These are phyloP conservation scores for Bruchidius siliquastri DNA, from an alignment of 2,888 invertebrate genomes.

Conservation along the genomic window DNA sequence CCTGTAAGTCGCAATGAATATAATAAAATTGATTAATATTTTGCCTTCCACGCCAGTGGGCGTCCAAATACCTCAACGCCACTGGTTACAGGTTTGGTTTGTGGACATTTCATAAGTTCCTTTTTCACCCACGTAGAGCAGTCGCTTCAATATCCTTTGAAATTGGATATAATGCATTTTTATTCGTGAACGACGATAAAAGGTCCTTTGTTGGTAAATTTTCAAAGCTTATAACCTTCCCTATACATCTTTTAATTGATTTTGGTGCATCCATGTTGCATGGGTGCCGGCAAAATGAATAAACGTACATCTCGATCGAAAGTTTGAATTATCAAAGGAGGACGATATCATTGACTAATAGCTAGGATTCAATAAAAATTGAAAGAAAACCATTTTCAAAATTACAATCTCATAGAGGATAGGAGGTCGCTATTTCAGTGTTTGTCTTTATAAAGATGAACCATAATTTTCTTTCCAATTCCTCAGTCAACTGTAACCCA, in stretches of 20 bases:
- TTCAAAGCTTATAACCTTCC: not conserved
- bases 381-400: no score
- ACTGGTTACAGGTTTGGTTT: not conserved
- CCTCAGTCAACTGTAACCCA: no score
- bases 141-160: conserved; percentile 23
- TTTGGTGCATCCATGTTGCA: not conserved
- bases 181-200: conserved; percentile 33
- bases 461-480: no score
- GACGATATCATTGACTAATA: no score
- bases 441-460: no score
- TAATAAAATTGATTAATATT: no score
- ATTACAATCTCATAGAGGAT: no score
- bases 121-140: conserved; percentile 18
- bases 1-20: no score
- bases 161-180: conserved; percentile 34
- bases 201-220: conserved; percentile 12
- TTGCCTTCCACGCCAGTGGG: no score
- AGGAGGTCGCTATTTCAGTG: no score
- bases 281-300: not conserved
- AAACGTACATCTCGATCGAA: not conserved
- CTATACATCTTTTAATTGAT: not conserved
- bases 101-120: conserved; percentile 5
- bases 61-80: no score
- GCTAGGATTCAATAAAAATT: no score
- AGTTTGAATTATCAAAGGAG: not conserved